phyloP scores from a whole-genome alignment of 2,113 vertebrate genomes.

The Orcinus orca region DNA sequence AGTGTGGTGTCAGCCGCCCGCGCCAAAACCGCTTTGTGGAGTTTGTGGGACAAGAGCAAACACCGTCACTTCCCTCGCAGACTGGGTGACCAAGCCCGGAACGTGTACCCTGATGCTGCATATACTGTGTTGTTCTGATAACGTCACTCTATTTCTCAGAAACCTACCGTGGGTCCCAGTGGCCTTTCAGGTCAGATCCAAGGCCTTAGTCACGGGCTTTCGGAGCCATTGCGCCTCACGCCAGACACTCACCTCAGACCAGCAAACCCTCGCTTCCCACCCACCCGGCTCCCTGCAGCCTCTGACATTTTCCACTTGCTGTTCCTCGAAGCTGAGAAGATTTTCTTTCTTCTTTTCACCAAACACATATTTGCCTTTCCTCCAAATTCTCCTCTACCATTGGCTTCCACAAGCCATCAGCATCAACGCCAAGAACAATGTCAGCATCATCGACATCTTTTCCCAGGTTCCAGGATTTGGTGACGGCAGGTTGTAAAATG shows the following conservation, averaged over 20 bases:
- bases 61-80: not conserved
- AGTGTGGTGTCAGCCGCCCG: slow-evolving; percentile 37
- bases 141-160: not conserved
- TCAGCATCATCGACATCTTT: not conserved
- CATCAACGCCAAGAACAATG: not conserved
- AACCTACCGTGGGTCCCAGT: not conserved
- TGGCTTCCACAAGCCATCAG: not conserved
- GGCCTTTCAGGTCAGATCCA: not conserved
- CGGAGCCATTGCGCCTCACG: rapidly evolving
- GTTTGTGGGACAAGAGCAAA: not conserved
- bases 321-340: too few relatives aligned
- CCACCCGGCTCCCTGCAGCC: not conserved
- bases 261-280: not conserved
- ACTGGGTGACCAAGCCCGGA: not conserved
- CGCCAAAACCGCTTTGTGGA: not conserved
- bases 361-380: not conserved
- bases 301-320: not conserved
- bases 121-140: not conserved
- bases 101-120: not conserved
- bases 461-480: not conserved
- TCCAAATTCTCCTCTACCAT: not conserved
- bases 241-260: not conserved
- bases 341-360: not conserved
- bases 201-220: not conserved
- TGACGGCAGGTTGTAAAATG: not conserved